Evolutionary conservation across 2,113 vertebrate genomes (phyloP).

Genomic region (Illadopsis cleaveri): DNA sequence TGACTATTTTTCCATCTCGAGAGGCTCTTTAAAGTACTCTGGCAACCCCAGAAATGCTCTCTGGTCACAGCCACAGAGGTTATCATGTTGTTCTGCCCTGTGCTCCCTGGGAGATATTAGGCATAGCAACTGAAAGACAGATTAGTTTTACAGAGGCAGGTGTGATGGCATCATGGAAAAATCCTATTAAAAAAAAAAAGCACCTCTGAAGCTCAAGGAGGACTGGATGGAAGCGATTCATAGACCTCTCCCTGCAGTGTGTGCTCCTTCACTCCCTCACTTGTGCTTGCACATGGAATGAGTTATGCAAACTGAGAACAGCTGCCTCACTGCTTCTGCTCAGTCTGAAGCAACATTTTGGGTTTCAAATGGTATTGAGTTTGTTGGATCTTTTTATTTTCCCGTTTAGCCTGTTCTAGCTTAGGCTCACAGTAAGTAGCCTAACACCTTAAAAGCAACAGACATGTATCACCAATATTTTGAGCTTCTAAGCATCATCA

Average conservation of each 20-base stretch:
- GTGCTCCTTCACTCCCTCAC: background rate
- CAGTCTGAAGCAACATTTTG: background rate
- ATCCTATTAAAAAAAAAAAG: background rate
- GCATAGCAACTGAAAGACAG: background rate
- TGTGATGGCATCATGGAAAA: slow-evolving; percentile 18
- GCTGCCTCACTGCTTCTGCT: background rate
- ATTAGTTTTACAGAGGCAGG: background rate
- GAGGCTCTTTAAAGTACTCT: background rate
- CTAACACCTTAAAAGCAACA: background rate
- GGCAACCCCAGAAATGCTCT: background rate
- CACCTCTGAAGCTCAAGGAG: background rate
- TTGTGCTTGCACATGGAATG: background rate
- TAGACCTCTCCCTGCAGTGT: background rate
- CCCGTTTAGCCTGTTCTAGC: background rate
- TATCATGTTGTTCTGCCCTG: background rate
- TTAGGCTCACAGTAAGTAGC: background rate
- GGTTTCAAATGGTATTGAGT: background rate
- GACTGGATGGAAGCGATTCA: background rate
- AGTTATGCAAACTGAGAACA: slow-evolving; percentile 50
- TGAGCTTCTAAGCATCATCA: background rate
- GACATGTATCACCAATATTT: background rate
- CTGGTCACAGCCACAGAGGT: background rate
- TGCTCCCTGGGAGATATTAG: background rate
- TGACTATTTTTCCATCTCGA: background rate
- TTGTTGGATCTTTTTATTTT: background rate